Evolutionary conservation across 2,888 invertebrate genomes (phyloP), one percentile per base, ranked within the genome.

Genomic region (Diarsia dahlii): DNA sequence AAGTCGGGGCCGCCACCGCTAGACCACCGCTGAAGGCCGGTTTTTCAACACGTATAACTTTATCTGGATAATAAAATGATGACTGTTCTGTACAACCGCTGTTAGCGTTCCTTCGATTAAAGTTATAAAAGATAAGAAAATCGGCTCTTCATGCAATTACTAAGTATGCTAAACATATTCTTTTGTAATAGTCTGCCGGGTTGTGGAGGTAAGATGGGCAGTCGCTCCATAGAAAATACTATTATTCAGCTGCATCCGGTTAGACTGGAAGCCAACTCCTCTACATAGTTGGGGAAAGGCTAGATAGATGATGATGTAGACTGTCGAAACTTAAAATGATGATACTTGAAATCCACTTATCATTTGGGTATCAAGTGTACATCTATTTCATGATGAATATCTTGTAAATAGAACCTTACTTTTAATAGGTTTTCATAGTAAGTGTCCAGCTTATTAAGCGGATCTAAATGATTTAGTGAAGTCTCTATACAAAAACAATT

Each of bases 131-230:
- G n/a, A n/a, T n/a, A n/a, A 28, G 1, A 28, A 28, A 54, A n/a
- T 39, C 20, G 5, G n/a, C n/a, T n/a, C n/a, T n/a, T n/a, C n/a
- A n/a, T n/a, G n/a, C n/a, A n/a, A n/a, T n/a, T n/a, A n/a, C n/a
- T n/a, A n/a, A n/a, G n/a, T 78, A 78, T 78, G 70, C 63, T 18
- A 71, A 64, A 78, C 78, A 74, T 81, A 81, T 71, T 74, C 54
- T 71, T 12, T 68, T 9, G 67, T 82, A 78, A 70, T 39, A 70
- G 34, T 62, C 69, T 65, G 71, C 54, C 4, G n/a, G 39, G 39
- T 39, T 39, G 39, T 39, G 39, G 8, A 39, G 39, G 39, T 39
- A 39, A 39, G 39, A 39, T 39, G 8, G 39, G 39, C 6, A 39
- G 39, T 39, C 39, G 6, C 39, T 39, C 1, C 39, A 39, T 39